Evolutionary conservation across 2,797 vertebrate genomes (phyloP).

Genomic region (Melanotaenia pygmaea): DNA sequence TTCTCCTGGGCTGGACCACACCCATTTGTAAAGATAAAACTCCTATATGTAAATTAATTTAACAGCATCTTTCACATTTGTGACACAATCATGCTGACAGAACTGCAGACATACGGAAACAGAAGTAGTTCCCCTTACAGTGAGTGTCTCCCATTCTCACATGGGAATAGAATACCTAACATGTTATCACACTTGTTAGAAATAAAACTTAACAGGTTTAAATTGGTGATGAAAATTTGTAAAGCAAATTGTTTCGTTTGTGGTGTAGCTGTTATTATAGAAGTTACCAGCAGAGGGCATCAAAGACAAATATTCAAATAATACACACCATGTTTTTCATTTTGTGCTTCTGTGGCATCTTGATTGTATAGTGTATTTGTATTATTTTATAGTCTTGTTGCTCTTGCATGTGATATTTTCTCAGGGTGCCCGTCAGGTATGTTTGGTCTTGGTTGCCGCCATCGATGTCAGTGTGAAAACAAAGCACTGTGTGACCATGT

Average conservation of each 20-base stretch:
- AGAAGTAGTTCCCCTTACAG: background rate
- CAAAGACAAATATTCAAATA: background rate
- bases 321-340: background rate
- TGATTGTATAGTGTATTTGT: background rate
- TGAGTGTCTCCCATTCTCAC: background rate
- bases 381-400: background rate
- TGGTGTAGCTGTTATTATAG: background rate
- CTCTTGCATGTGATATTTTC: slow-evolving; percentile 25
- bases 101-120: background rate
- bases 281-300: background rate
- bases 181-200: background rate
- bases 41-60: background rate
- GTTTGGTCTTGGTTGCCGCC: slow-evolving; percentile 87
- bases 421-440: slow-evolving; percentile 87
- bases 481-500: slow-evolving; percentile 90
- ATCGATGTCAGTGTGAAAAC: slow-evolving; percentile 90
- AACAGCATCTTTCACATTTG: background rate
- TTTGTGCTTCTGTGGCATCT: background rate
- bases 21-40: background rate
- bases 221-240: background rate
- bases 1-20: background rate
- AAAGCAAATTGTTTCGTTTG: background rate
- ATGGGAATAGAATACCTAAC: background rate
- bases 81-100: background rate
- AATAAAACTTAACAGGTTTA: background rate